phyloP scores from a whole-genome alignment of 1,140 invertebrate species.

The Scaptomyza montana region DNA sequence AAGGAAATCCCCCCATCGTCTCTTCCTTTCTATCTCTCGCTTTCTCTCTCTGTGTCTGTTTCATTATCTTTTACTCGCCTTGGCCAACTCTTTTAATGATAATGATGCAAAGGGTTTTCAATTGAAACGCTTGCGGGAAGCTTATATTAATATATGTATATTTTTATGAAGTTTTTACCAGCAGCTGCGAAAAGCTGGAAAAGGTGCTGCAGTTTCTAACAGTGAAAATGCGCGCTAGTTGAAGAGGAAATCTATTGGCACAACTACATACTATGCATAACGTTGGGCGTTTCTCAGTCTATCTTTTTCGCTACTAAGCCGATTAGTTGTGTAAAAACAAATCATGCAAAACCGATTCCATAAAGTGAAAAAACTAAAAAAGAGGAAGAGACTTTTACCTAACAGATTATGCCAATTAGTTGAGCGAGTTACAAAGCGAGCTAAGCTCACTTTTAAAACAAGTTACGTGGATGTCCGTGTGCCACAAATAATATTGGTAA shows the following conservation, averaged over 20 bases:
- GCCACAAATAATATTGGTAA: background rate
- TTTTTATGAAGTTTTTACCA: background rate
- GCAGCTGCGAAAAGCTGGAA: conserved; percentile 16
- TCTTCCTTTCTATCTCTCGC: background rate
- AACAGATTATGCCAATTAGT: conserved; percentile 74
- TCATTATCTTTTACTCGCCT: background rate
- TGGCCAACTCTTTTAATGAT: conserved; percentile 13
- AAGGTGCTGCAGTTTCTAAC: background rate
- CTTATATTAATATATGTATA: conserved; percentile 42
- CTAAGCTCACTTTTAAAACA: conserved; percentile 48
- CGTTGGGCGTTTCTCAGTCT: background rate
- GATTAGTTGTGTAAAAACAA: conserved; percentile 72
- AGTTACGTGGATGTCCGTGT: conserved; percentile 22
- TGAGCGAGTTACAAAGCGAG: conserved; percentile 53
- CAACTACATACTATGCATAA: conserved; percentile 19
- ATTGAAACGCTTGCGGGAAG: conserved; percentile 54
- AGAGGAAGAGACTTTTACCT: conserved; percentile 48
- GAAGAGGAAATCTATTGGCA: conserved; percentile 58
- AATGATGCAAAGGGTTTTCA: conserved; percentile 52
- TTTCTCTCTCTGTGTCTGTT: conserved; percentile 1
- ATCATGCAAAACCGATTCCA: conserved; percentile 27
- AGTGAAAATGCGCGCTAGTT: conserved; percentile 46
- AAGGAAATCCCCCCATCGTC: background rate
- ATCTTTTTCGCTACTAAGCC: conserved; percentile 38
- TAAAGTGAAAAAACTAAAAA: conserved; percentile 3